These are phyloP conservation scores for Calcarius lapponicus DNA, from an alignment of 2,797 vertebrate genomes.

Conservation along the genomic window DNA sequence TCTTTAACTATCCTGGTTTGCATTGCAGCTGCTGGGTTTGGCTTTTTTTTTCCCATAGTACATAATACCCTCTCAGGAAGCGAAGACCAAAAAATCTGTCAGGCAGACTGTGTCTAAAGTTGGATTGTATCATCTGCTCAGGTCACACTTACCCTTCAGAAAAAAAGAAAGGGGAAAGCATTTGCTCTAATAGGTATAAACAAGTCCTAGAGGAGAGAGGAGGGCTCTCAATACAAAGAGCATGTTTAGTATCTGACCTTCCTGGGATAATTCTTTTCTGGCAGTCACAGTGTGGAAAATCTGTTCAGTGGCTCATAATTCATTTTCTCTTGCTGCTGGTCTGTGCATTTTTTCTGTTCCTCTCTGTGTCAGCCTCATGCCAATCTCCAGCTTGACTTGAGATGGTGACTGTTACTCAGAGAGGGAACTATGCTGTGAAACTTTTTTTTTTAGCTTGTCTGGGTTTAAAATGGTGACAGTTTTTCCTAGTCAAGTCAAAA, in stretches of 20 bases:
- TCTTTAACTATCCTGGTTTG: not conserved
- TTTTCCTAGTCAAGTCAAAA: conserved; percentile 35
- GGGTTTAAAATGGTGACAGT: not conserved
- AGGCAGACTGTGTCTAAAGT: not conserved
- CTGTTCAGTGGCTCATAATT: not conserved
- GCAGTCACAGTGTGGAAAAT: not conserved
- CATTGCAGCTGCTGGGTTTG: not conserved
- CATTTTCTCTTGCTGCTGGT: not conserved
- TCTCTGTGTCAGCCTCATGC: not conserved
- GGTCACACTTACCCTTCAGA: not conserved
- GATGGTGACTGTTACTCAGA: conserved; percentile 3
- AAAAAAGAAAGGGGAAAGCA: not conserved
- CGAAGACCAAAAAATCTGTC: not conserved
- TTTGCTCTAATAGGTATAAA: not conserved
- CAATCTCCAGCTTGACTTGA: not conserved
- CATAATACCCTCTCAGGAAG: not conserved
- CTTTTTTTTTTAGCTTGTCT: not conserved
- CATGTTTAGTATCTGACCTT: not conserved
- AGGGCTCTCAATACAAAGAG: not conserved
- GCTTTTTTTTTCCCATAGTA: not conserved
- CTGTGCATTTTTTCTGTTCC: not conserved
- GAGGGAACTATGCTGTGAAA: not conserved
- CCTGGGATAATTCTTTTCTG: not conserved
- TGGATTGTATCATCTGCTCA: not conserved
- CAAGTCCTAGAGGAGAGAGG: not conserved